Conservation (phyloP, 2,797 vertebrate species). For the Ceryle rudis region DNA sequence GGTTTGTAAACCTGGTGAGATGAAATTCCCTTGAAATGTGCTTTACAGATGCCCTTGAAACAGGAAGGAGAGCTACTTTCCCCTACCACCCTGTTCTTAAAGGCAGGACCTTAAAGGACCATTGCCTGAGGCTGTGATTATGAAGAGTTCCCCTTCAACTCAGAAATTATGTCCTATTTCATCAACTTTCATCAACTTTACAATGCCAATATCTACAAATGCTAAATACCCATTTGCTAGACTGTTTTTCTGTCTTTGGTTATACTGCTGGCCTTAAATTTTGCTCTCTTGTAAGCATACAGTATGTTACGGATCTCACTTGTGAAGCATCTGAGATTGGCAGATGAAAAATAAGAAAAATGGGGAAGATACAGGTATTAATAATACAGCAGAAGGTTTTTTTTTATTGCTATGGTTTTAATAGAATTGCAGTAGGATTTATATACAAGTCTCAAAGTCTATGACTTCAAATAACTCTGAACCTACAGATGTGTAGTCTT, state of each 20-base stretch:
- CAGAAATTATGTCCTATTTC: not conserved
- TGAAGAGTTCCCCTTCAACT: not conserved
- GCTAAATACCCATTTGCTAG: not conserved
- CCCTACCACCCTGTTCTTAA: not conserved
- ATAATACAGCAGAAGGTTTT: not conserved
- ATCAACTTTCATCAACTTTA: not conserved
- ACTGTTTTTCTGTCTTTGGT: not conserved
- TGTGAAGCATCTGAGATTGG: not conserved
- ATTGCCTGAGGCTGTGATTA: fast-evolving
- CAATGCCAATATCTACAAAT: not conserved
- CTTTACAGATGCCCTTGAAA: not conserved
- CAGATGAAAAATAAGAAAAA: not conserved
- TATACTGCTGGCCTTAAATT: not conserved
- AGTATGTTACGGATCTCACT: not conserved
- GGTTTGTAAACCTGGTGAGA: not conserved
- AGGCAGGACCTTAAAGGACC: not conserved
- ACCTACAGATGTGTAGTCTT: not conserved
- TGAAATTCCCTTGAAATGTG: not conserved
- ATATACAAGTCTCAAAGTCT: not conserved
- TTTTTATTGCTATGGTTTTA: not conserved
- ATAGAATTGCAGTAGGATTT: not conserved
- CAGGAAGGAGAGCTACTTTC: not conserved
- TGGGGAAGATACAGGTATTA: not conserved
- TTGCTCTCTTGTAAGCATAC: not conserved
- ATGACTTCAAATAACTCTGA: not conserved